Evolutionary conservation across 2,888 invertebrate genomes (phyloP), one percentile per base, ranked within the genome.

Genomic region (Brachypalpus laphriformis): DNA sequence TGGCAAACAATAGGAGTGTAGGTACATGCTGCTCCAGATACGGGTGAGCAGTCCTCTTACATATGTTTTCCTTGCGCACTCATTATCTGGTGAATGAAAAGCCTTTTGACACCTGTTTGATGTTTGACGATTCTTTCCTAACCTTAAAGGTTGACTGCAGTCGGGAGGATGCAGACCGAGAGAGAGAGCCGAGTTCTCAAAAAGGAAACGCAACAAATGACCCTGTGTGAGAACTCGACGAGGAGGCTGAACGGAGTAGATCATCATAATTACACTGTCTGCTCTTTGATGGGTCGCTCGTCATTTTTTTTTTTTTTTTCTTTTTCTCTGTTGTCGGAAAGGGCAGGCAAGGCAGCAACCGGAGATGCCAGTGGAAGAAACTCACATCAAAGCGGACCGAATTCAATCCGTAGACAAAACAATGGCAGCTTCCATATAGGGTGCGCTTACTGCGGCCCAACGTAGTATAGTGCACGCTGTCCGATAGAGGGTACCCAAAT

Each of bases 181-280:
- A 63, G 49, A 82, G 45, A 61, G 66, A 68, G 65, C 42, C 74
- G 61, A n/a, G 80, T 72, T 68, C 61, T 66, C 37, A 49, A 81
- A 83, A 81, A 81, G 81, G 75, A 81, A 85, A 85, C 85, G 75
- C 81, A 81, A 85, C 85, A 85, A 85, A 85, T 81, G 85, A 81
- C 85, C 71, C 85, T 81, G 75, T 85, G 81, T 85, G 85, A 85
- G 87, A 86, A 86, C 86, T 80, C 71, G 72, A 65, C 74, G 82
- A 87, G 81, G 83, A 81, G 86, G 83, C 82, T 81, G 82, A 85
- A 85, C 85, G 71, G 85, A 86, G 88, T 85, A 85, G 85, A 85
- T 87, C 87, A 88, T 87, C 87, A 81, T 88, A 87, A 88, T 88
- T 88, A 88, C 87, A 87, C 68, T 82, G 88, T 88, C 88, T 88